phyloP scores from a whole-genome alignment of 2,113 vertebrate species.

The Embiotoca jacksoni region DNA sequence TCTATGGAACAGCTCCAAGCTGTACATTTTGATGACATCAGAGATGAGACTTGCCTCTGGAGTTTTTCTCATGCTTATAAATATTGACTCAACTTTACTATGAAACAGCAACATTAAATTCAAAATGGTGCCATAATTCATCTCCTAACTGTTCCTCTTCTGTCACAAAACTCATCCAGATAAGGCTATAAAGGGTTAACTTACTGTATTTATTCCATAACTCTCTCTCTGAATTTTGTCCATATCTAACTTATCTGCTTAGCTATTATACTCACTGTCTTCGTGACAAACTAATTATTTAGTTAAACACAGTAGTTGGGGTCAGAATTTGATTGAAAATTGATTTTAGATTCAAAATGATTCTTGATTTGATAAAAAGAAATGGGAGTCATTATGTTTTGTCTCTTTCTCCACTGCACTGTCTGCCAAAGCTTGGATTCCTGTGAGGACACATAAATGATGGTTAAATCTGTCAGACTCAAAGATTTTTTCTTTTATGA shows the following conservation, averaged over 20 bases:
- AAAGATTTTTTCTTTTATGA: too few species aligned
- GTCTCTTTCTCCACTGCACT: too few species aligned
- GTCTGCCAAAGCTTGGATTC: too few species aligned
- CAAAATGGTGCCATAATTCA: conserved; percentile 20
- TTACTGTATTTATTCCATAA: conserved; percentile 8
- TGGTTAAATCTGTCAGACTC: too few species aligned
- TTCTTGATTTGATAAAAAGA: too few species aligned
- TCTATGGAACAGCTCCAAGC: conserved; percentile 44
- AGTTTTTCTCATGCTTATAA: conserved; percentile 54
- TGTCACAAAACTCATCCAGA: conserved; percentile 7
- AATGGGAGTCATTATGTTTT: too few species aligned
- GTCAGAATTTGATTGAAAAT: too few species aligned
- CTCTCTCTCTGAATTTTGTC: conserved; percentile 12
- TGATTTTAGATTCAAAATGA: too few species aligned
- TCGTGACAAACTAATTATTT: neutral
- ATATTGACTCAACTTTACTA: conserved; percentile 52
- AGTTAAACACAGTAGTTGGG: neutral
- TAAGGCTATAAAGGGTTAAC: conserved; percentile 20
- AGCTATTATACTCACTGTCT: neutral
- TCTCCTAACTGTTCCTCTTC: conserved; percentile 7
- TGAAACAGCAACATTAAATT: conserved; percentile 22
- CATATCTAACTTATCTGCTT: conserved; percentile 3
- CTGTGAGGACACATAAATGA: too few species aligned
- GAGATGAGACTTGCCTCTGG: conserved; percentile 42
- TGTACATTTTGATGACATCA: conserved; percentile 61